phyloP scores from a whole-genome alignment of 1,140 invertebrate species.

The Diachasmimorpha longicaudata region DNA sequence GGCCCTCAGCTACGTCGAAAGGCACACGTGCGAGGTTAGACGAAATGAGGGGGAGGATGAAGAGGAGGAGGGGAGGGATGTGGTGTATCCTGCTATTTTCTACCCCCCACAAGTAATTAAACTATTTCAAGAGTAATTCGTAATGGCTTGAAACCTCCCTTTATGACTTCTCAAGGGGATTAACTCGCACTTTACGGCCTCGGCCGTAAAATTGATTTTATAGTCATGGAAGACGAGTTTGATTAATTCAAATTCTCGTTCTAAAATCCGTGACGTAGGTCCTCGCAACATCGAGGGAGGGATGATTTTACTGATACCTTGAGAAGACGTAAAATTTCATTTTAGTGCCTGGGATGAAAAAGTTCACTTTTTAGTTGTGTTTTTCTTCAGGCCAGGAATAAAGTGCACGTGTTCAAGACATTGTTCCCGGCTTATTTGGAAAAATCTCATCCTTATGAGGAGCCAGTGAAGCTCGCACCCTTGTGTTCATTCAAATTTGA shows the following conservation, averaged over 20 bases:
- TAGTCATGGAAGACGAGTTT: too few species aligned
- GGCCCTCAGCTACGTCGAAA: constrained; percentile 35
- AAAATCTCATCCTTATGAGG: constrained; percentile 40
- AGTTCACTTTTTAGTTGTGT: background rate
- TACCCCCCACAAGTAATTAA: background rate
- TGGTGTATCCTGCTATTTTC: background rate
- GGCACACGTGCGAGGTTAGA: constrained; percentile 25
- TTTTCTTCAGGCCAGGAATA: constrained; percentile 48
- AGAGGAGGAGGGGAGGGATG: background rate
- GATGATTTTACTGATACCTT: too few species aligned
- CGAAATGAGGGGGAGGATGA: background rate
- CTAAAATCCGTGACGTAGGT: too few species aligned
- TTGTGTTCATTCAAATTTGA: constrained; percentile 50
- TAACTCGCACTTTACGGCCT: too few species aligned
- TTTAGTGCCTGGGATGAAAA: too few species aligned
- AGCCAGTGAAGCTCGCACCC: constrained; percentile 37
- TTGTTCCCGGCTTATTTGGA: constrained; percentile 45
- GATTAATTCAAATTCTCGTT: too few species aligned
- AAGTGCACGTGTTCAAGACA: constrained; percentile 49
- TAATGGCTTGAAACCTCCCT: too few species aligned
- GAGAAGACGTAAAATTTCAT: too few species aligned
- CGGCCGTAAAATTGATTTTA: too few species aligned
- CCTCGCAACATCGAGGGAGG: too few species aligned
- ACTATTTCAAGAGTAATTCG: background rate
- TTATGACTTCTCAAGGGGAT: too few species aligned